Evolutionary conservation across 2,113 vertebrate species (phyloP).

Genomic region (Puma concolor): DNA sequence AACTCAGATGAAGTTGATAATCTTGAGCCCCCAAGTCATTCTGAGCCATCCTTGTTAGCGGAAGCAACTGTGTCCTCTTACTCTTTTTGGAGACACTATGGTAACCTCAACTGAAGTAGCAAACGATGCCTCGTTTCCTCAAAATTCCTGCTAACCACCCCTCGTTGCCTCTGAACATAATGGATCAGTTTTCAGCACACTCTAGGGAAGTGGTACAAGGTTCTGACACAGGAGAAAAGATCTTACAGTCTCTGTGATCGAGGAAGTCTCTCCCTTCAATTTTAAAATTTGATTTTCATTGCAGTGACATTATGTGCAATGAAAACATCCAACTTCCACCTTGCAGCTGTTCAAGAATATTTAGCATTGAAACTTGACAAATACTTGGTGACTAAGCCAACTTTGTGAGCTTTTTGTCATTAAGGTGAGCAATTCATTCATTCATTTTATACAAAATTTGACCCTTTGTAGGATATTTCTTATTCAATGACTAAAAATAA

Average conservation of each 20-base stretch:
- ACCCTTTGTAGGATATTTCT: not conserved
- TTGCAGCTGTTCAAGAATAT: not conserved
- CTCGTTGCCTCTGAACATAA: not conserved
- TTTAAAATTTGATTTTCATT: not conserved
- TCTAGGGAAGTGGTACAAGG: not conserved
- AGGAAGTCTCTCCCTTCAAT: not conserved
- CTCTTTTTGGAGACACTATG: not conserved
- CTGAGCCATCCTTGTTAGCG: not conserved
- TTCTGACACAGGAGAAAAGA: not conserved
- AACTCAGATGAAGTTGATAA: not conserved
- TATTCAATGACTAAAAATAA: not conserved
- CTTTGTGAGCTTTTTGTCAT: not conserved
- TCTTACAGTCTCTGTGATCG: not conserved
- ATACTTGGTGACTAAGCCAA: not conserved
- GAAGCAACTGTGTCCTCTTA: not conserved
- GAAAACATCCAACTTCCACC: not conserved
- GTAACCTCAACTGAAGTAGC: not conserved
- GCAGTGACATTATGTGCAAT: not conserved
- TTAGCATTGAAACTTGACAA: not conserved
- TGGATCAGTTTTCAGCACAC: not conserved
- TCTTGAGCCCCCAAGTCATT: not conserved
- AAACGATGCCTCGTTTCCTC: not conserved
- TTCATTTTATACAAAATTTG: not conserved
- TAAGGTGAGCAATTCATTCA: not conserved
- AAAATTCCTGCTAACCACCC: not conserved